Evolutionary conservation across 2,888 invertebrate species (phyloP).

Genomic region (Girardia tigrina): DNA sequence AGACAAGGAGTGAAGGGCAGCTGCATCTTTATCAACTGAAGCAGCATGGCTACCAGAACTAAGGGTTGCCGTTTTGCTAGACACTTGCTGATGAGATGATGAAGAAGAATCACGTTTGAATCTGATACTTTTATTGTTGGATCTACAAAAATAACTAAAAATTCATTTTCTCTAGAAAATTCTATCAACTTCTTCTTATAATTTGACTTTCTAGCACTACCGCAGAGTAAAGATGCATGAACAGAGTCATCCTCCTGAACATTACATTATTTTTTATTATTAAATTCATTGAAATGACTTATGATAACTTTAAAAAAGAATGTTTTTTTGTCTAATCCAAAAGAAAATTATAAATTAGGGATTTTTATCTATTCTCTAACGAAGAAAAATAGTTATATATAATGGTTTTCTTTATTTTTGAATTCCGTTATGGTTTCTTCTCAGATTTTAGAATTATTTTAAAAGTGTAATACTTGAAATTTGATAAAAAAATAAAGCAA

Average conservation of each 20-base stretch:
- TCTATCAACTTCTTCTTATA: background rate
- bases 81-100: slow-evolving; percentile 1
- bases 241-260: slow-evolving; percentile 14
- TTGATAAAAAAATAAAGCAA: too few species aligned
- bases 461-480: too few species aligned
- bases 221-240: background rate
- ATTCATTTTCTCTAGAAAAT: background rate
- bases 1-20: background rate
- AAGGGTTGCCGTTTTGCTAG: background rate
- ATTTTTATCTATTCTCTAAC: too few species aligned
- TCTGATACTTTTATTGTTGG: background rate
- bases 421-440: too few species aligned
- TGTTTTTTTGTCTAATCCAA: too few species aligned
- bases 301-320: too few species aligned
- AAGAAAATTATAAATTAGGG: too few species aligned
- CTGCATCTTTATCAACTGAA: background rate
- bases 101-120: background rate
- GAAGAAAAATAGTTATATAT: too few species aligned
- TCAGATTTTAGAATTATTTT: too few species aligned
- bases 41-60: slow-evolving; percentile 13
- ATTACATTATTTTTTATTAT: too few species aligned
- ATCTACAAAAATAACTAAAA: background rate
- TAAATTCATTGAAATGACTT: too few species aligned
- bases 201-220: background rate
- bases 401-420: too few species aligned